Conservation (phyloP, 2,113 vertebrate species). For the Scomber scombrus region DNA sequence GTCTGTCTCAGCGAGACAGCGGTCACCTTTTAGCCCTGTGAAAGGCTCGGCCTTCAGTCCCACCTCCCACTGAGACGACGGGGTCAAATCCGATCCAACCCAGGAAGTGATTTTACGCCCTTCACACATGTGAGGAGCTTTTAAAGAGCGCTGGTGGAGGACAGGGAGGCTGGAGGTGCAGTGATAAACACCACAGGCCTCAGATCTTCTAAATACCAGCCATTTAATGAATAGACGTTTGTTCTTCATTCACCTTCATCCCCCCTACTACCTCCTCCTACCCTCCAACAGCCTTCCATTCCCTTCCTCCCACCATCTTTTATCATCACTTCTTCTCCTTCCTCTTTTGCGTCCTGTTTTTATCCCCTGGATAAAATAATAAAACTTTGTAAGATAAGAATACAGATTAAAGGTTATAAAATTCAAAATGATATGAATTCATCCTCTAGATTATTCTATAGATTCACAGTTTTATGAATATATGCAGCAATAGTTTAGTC, state of each 20-base stretch:
- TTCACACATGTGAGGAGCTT: conserved; percentile 68
- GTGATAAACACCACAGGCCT: conserved; percentile 32
- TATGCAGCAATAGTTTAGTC: too few species aligned
- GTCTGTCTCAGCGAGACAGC: conserved; percentile 63
- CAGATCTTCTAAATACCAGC: conserved; percentile 43
- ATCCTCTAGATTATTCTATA: too few species aligned
- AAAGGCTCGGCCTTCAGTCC: conserved; percentile 40
- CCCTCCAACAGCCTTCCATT: background rate
- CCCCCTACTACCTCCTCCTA: background rate
- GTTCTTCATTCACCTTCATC: background rate
- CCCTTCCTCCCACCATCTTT: background rate
- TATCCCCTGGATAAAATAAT: background rate
- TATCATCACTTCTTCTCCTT: background rate
- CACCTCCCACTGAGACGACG: conserved; percentile 54
- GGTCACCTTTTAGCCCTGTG: conserved; percentile 68
- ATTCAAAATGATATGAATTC: too few species aligned
- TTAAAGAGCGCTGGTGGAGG: conserved; percentile 39
- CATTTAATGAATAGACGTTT: conserved; percentile 11
- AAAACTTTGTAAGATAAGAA: background rate
- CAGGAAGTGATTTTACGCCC: conserved; percentile 73
- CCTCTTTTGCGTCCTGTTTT: background rate
- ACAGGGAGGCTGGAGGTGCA: conserved; percentile 33
- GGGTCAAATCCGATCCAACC: conserved; percentile 70
- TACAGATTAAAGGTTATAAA: background rate
- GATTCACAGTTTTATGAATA: too few species aligned